Percentiles rank a stretch among this genome's conserved stretches.
Evolutionary conservation across 2,888 invertebrate species (phyloP).

Genomic region (Cephus rjabovi): DNA sequence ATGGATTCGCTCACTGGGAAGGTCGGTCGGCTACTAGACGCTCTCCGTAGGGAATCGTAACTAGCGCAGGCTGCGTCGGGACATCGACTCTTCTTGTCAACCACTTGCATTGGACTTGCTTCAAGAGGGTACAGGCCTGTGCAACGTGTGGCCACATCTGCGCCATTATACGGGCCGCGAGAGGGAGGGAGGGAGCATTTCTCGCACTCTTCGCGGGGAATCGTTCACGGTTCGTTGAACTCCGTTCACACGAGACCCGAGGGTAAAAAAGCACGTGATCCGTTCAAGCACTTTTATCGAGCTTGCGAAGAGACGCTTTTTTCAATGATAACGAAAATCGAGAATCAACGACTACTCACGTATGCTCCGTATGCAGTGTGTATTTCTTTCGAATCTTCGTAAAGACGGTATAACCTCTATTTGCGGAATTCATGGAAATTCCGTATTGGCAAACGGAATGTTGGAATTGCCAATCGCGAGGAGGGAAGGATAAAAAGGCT

Average conservation of each 20-base stretch:
- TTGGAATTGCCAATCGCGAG: not conserved
- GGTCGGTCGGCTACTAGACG: not conserved
- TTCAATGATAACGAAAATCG: not conserved
- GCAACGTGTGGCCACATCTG: not conserved
- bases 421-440: not conserved
- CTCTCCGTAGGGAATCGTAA: not conserved
- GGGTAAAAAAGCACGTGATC: constrained; percentile 32
- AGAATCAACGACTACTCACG: constrained; percentile 24
- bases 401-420: not conserved
- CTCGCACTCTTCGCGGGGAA: constrained; percentile 33
- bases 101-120: not conserved
- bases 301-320: constrained; percentile 11
- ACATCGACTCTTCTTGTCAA: not conserved
- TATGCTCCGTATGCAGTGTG: constrained; percentile 12
- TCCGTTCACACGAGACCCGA: constrained; percentile 24
- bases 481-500: not conserved
- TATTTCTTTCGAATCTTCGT: not conserved
- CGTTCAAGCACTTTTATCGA: constrained; percentile 31
- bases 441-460: not conserved
- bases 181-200: not conserved
- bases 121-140: not conserved
- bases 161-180: not conserved
- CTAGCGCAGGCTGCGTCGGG: not conserved
- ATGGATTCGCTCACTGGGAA: not conserved
- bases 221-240: constrained; percentile 40